A percentile compares a stretch with the other conserved stretches of the same genome.
phyloP scores from a whole-genome alignment of 2,888 invertebrate species.

The Criorhina ranunculi region DNA sequence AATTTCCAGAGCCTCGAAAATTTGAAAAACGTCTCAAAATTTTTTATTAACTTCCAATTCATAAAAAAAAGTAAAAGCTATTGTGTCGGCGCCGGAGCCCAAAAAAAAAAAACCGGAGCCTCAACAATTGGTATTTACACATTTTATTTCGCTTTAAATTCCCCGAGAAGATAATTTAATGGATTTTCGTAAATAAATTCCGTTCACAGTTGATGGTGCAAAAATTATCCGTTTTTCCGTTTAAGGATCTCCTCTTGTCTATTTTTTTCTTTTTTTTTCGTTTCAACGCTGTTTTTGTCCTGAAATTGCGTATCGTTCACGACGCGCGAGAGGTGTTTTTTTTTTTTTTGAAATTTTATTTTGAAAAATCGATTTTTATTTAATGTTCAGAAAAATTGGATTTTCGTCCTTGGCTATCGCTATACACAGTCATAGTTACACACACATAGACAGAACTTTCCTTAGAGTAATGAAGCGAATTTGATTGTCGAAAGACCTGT shows the following conservation, averaged over 20 bases:
- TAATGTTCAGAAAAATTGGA: conserved; percentile 60
- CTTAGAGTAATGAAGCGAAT: conserved; percentile 33
- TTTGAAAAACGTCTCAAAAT: background rate
- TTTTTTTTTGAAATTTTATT: conserved; percentile 37
- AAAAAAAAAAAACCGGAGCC: conserved; percentile 27
- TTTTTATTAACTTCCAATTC: conserved; percentile 11
- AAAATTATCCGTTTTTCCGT: conserved; percentile 31
- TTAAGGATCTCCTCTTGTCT: conserved; percentile 7
- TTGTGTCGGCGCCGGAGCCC: conserved; percentile 37
- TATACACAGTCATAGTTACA: background rate
- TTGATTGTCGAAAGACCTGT: conserved; percentile 22
- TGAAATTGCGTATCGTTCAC: background rate
- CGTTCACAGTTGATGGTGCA: background rate
- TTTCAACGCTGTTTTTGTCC: conserved; percentile 14
- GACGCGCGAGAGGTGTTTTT: conserved; percentile 10
- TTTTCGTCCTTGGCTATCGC: conserved; percentile 36
- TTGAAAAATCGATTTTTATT: conserved; percentile 59
- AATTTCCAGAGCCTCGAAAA: conserved; percentile 7
- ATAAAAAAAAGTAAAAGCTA: conserved; percentile 30
- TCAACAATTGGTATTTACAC: conserved; percentile 21
- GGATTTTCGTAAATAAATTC: conserved; percentile 32
- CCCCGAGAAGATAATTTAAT: conserved; percentile 42
- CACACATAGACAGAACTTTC: background rate
- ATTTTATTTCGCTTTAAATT: conserved; percentile 46
- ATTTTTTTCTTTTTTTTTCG: background rate